phyloP scores from a whole-genome alignment of 2,113 vertebrate genomes.

The Pogonocichla stellata region DNA sequence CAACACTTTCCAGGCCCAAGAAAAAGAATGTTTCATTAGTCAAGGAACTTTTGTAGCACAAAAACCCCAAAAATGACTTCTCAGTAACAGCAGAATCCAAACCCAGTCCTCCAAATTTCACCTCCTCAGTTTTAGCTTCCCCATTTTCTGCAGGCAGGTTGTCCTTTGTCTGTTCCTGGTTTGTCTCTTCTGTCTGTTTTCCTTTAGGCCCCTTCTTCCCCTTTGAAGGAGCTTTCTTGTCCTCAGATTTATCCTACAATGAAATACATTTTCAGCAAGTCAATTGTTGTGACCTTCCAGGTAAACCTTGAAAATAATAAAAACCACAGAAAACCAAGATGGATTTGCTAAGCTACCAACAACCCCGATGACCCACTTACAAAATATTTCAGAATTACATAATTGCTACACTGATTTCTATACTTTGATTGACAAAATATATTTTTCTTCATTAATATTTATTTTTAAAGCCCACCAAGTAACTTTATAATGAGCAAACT shows the following conservation, averaged over 20 bases:
- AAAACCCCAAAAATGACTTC: background rate
- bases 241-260: constrained; percentile 74
- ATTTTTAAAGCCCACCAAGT: background rate
- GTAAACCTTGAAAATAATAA: background rate
- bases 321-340: background rate
- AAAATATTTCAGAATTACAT: background rate
- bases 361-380: background rate
- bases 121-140: constrained; percentile 86
- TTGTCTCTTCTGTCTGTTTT: constrained; percentile 80
- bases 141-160: constrained; percentile 87
- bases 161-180: constrained; percentile 80
- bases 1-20: background rate
- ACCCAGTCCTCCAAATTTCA: constrained; percentile 7
- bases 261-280: background rate
- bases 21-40: background rate
- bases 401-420: background rate
- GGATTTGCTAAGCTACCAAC: background rate
- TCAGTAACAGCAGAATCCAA: background rate
- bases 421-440: background rate
- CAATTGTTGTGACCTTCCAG: background rate
- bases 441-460: background rate
- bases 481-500: background rate
- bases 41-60: background rate
- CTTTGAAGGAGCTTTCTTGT: constrained; percentile 80
- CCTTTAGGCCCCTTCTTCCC: constrained; percentile 85